phyloP scores from a whole-genome alignment of 2,888 invertebrate species.

The Venusia cambrica region DNA sequence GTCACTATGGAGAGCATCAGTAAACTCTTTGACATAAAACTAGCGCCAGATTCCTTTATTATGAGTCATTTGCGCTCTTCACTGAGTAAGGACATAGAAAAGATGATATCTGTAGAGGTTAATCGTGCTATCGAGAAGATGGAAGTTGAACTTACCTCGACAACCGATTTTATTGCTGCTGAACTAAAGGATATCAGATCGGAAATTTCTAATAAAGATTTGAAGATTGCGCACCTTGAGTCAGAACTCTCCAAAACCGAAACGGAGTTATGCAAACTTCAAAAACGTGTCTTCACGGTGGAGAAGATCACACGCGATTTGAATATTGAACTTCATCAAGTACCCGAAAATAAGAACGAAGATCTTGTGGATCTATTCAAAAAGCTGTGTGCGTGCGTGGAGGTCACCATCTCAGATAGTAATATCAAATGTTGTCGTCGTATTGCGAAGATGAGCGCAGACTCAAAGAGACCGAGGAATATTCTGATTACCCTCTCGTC shows the following conservation, averaged over 20 bases:
- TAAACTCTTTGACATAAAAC: conserved; percentile 6
- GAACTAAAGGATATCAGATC: conserved; percentile 12
- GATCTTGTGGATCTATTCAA: conserved; percentile 15
- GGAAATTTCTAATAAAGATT: conserved; percentile 1
- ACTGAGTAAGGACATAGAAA: conserved; percentile 5
- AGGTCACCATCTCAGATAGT: conserved; percentile 4
- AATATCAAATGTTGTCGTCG: conserved; percentile 17
- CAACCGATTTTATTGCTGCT: conserved; percentile 14
- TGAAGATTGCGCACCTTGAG: conserved; percentile 1
- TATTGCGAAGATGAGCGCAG: conserved; percentile 16
- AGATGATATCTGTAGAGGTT: conserved; percentile 3
- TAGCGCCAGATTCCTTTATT: conserved; percentile 1
- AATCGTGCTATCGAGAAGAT: conserved; percentile 4
- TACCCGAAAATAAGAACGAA: conserved; percentile 20
- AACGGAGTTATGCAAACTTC: conserved; percentile 4
- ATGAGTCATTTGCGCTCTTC: conserved; percentile 1
- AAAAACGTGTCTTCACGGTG: conserved; percentile 5
- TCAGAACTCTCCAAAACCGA: background rate
- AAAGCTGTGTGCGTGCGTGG: conserved; percentile 14
- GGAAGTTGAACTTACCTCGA: conserved; percentile 8
- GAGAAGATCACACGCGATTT: conserved; percentile 20
- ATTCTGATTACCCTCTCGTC: conserved; percentile 16
- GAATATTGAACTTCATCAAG: conserved; percentile 21
- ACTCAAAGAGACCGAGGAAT: conserved; percentile 19
- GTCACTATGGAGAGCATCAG: conserved; percentile 10